Percentiles rank a stretch among this genome's conserved stretches.
These are phyloP conservation scores for Tenodera sinensis DNA, from an alignment of 2,888 invertebrate genomes.

Conservation along the genomic window DNA sequence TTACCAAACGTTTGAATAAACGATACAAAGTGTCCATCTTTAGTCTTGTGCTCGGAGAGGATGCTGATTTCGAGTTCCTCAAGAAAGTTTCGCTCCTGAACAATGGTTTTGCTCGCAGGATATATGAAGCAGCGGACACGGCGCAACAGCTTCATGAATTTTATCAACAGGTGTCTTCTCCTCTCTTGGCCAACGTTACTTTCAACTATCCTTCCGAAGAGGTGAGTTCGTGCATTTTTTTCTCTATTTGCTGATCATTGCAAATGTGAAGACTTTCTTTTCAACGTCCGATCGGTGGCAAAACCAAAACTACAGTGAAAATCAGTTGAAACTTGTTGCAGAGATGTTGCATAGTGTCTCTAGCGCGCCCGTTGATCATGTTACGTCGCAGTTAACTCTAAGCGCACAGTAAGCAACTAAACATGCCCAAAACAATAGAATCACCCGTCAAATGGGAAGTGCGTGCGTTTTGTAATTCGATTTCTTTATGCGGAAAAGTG, in stretches of 20 bases:
- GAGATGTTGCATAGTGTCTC: too few species aligned
- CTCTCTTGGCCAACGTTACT: conserved; percentile 60
- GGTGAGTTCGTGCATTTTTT: conserved; percentile 39
- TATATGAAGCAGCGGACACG: conserved; percentile 69
- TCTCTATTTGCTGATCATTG: neutral
- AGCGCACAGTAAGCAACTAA: too few species aligned
- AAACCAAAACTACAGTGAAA: too few species aligned
- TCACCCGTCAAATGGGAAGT: too few species aligned
- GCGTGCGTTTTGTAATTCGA: too few species aligned
- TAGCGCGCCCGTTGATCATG: too few species aligned
- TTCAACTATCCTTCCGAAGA: conserved; percentile 59
- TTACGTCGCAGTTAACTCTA: too few species aligned
- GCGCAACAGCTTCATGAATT: conserved; percentile 62
- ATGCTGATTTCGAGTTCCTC: conserved; percentile 63
- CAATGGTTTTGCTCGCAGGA: conserved; percentile 64
- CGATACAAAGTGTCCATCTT: conserved; percentile 52
- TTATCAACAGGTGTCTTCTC: conserved; percentile 64
- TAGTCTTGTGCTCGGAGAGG: conserved; percentile 67
- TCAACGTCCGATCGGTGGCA: too few species aligned
- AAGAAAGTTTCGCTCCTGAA: conserved; percentile 62
- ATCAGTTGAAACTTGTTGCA: too few species aligned
- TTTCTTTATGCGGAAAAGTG: too few species aligned
- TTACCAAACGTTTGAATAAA: neutral
- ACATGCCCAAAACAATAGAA: too few species aligned
- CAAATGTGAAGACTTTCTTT: too few species aligned